Evolutionary conservation across 2,113 vertebrate genomes (phyloP), one percentile per base, ranked within the genome.

Genomic region (Talpa occidentalis): DNA sequence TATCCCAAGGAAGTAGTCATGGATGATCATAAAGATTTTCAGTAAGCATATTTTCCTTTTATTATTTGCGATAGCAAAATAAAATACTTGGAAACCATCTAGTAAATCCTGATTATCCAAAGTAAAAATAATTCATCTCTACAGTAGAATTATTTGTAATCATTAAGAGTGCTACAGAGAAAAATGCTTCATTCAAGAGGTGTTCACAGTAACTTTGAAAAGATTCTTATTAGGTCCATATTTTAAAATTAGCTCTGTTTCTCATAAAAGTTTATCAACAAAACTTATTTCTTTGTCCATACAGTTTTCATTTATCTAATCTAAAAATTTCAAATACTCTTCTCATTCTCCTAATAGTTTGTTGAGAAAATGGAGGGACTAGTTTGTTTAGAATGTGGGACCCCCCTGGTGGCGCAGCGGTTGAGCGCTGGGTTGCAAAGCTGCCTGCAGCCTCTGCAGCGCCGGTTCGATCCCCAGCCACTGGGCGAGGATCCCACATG

Each of bases 91-190:
- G n/a, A 81, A 93, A 77, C 37, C 88, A 66, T 37, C 80, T 40
- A 59, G 12, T 62, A 62, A 62, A 30, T 11, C 60, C 30, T 66
- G 56, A 37, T 54, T 56, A 88, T 37, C 49, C 30, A 79, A 78
- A 87, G 47, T 81, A 91, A 81, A 94, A 54, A 6, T 91, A 52
- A 70, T 72, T 72, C n/a, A 85, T 59, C 74, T 93, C 79, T 70
- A 83, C 4, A 56, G 35, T 59, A 30, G 69, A 94, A 77, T 77
- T 84, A 60, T 81, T 82, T 81, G 21, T 73, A 85, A 72, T 24
- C 56, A n/a, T 64, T 91, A 64, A 74, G 56, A 84, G 14, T 94
- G 44, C 62, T 60, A 56, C 4, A 49, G n/a, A 59, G 24, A 70
- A 88, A 84, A 69, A 42, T 52, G 69, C 5, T 77, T 16, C 37